A percentile compares a stretch with the other conserved stretches of the same genome.
Conservation (phyloP, 2,797 vertebrate genomes). For the Helostoma temminkii region DNA sequence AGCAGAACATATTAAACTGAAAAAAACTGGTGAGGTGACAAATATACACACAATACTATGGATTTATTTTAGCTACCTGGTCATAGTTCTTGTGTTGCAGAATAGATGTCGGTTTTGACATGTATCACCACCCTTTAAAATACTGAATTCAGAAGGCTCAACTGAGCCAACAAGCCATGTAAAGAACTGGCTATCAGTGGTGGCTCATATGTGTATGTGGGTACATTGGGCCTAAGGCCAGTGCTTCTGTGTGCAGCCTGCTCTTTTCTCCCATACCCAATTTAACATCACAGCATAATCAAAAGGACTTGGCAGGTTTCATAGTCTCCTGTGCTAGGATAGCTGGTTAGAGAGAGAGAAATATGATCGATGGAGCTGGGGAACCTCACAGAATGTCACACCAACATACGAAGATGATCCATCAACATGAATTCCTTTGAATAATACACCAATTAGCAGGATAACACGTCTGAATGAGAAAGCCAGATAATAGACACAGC, state of each 20-base stretch:
- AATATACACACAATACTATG: not conserved
- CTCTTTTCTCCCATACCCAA: slow-evolving; percentile 74
- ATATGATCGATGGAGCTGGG: slow-evolving; percentile 30
- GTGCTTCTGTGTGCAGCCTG: slow-evolving; percentile 70
- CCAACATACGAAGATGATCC: not conserved
- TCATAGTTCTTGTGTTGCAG: not conserved
- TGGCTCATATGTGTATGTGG: slow-evolving; percentile 53
- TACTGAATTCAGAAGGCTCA: not conserved
- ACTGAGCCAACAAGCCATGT: slow-evolving; percentile 36
- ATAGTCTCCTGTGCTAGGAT: slow-evolving; percentile 40
- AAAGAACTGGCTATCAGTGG: slow-evolving; percentile 19
- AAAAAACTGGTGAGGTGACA: not conserved
- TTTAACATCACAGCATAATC: slow-evolving; percentile 85
- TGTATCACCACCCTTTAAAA: slow-evolving; percentile 13
- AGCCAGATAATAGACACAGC: not conserved
- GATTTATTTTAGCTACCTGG: not conserved
- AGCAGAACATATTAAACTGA: slow-evolving; percentile 1
- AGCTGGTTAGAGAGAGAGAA: slow-evolving; percentile 19
- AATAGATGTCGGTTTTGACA: slow-evolving; percentile 19
- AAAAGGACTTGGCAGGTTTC: slow-evolving; percentile 79
- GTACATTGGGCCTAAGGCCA: slow-evolving; percentile 74
- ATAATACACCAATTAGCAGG: slow-evolving; percentile 15
- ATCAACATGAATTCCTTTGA: slow-evolving; percentile 6
- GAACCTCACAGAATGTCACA: slow-evolving; percentile 19
- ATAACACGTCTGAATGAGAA: not conserved